Base-by-base conservation (phyloP, 2,113 vertebrate species). In the Poeciliopsis retropinna region DNA sequence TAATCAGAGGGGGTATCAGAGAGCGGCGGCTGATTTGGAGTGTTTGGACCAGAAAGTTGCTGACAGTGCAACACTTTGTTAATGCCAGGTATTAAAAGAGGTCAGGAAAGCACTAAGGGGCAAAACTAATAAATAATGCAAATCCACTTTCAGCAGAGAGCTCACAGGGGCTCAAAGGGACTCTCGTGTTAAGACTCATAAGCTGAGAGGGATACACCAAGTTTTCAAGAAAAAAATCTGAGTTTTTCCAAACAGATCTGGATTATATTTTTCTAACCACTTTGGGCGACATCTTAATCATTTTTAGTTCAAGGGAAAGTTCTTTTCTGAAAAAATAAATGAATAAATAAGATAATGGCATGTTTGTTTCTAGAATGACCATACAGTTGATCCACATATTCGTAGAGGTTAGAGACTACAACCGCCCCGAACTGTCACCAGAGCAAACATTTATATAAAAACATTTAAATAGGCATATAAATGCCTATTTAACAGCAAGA, bases 101-200 rank as follows among this genome's bases (percentile, higher is more conserved):
- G 85, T 90, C 83, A 88, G 71, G 80, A 79, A 86, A 85, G 86
- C 76, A 84, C 28, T 71, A 76, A 83, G 86, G 86, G 69, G 73
- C 78, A 84, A 85, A 79, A 79, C 88, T 86, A 88, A 88, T 88
- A 89, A 88, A 89, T 88, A 85, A 91, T 92, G 89, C 78, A 89
- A 88, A 91, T 88, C 83, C 80, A 82, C 80, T 89, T 68, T 79
- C 77, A 86, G 76, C 17, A 71, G 72, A 83, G 87, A 84, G 87
- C 86, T 92, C 85, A 88, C 27, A 60, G 47, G 81, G 89, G 81
- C 32, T 15, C 25, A 25, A 15, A 3, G 72, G 71, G 89, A 91
- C 89, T 87, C 72, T 32, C 72, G 70, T 75, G 78, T 87, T 77
- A 81, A 29, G 73, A 83, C 69, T 77, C 44, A 32, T 57, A 68